Evolutionary conservation across 2,888 invertebrate species (phyloP).

Genomic region (Nemoura dubitans): DNA sequence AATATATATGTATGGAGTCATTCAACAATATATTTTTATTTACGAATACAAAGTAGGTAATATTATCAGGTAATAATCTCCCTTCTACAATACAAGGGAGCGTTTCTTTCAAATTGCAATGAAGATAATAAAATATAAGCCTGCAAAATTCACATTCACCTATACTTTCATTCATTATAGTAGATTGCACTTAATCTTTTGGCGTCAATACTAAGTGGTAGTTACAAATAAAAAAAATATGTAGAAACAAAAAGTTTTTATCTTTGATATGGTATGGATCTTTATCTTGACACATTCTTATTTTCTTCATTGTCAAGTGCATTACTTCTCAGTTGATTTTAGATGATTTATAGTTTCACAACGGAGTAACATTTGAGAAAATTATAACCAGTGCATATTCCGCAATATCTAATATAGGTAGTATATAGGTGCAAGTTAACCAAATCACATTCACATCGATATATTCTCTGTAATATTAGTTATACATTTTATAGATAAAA

Average conservation of each 20-base stretch:
- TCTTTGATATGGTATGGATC: not conserved
- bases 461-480: not conserved
- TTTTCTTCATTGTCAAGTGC: not conserved
- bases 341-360: not conserved
- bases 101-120: no score
- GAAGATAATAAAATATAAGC: no score
- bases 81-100: no score
- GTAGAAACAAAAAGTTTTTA: not conserved
- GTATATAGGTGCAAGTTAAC: not conserved
- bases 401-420: not conserved
- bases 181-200: conserved; percentile 12
- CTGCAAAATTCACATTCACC: not conserved
- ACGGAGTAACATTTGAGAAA: not conserved
- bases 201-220: not conserved
- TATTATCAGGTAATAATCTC: no score
- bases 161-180: not conserved
- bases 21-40: not conserved
- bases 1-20: no score
- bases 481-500: not conserved
- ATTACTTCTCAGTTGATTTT: not conserved
- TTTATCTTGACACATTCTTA: not conserved
- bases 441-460: not conserved
- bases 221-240: not conserved
- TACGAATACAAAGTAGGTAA: not conserved
- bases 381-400: not conserved